These are phyloP conservation scores for Semnopithecus entellus DNA, from an alignment of 2,113 vertebrate genomes.

Conservation along the genomic window DNA sequence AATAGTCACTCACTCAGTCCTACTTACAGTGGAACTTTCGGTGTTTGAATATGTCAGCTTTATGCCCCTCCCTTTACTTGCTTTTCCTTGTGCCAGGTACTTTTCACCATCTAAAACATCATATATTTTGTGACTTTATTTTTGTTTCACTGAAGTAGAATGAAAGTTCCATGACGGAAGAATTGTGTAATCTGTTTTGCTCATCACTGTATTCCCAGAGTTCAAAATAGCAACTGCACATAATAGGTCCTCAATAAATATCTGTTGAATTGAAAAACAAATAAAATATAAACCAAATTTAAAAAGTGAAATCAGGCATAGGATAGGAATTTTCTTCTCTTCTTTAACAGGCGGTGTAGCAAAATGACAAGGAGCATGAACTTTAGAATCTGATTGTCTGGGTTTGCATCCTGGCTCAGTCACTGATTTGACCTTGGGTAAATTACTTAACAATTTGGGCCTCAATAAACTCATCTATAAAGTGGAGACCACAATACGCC, in stretches of 20 bases:
- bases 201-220: neutral
- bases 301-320: neutral
- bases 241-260: neutral
- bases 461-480: neutral
- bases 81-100: neutral
- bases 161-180: neutral
- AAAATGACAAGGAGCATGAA: neutral
- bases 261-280: neutral
- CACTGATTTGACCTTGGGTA: neutral
- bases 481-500: neutral
- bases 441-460: neutral
- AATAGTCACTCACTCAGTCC: neutral
- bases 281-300: neutral
- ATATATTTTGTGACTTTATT: neutral
- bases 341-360: neutral
- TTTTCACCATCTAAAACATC: neutral
- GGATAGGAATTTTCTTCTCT: neutral
- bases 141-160: neutral
- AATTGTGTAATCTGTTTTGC: neutral
- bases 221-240: neutral
- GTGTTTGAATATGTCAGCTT: neutral
- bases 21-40: neutral
- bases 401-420: neutral
- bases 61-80: neutral
- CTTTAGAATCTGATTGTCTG: neutral